Conservation (phyloP, 2,113 vertebrate species). For the Larimichthys polyactis region DNA sequence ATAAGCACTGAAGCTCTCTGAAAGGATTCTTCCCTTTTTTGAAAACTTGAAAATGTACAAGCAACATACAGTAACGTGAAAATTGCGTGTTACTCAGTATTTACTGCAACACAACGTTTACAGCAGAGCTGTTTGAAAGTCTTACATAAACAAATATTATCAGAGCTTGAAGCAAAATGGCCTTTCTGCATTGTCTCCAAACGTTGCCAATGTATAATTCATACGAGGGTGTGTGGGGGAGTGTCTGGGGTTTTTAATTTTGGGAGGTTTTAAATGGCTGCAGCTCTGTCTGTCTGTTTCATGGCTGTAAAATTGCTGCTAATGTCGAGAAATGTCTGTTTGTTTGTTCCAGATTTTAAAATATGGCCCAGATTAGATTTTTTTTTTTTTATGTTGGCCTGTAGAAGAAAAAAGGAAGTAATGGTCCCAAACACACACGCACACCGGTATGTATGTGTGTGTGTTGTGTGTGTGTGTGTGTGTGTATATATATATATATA, state of each 20-base stretch:
- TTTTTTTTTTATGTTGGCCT: constrained; percentile 54
- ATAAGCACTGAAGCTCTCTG: neutral
- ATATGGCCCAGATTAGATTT: constrained; percentile 53
- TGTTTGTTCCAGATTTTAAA: constrained; percentile 62
- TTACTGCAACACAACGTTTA: constrained; percentile 4
- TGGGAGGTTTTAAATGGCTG: constrained; percentile 35
- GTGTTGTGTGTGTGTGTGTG: neutral
- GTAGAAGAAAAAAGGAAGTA: constrained; percentile 18
- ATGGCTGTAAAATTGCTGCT: constrained; percentile 77
- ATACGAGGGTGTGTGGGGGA: neutral
- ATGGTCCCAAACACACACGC: constrained; percentile 15
- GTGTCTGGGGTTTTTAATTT: constrained; percentile 27
- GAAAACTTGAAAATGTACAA: neutral
- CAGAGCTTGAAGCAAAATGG: neutral
- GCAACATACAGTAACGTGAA: neutral
- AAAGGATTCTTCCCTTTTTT: neutral
- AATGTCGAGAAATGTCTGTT: constrained; percentile 46
- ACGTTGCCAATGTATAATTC: constrained; percentile 14
- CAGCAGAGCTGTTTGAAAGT: constrained; percentile 10
- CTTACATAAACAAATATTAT: neutral
- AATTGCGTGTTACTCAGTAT: neutral
- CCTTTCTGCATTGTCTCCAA: constrained; percentile 14
- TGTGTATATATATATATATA: too few relatives aligned
- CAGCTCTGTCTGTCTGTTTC: constrained; percentile 28
- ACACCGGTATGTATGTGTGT: constrained; percentile 1